A percentile compares a stretch with the other conserved stretches of the same genome.
phyloP scores from a whole-genome alignment of 2,888 invertebrate species.

The Rhagonycha lutea region DNA sequence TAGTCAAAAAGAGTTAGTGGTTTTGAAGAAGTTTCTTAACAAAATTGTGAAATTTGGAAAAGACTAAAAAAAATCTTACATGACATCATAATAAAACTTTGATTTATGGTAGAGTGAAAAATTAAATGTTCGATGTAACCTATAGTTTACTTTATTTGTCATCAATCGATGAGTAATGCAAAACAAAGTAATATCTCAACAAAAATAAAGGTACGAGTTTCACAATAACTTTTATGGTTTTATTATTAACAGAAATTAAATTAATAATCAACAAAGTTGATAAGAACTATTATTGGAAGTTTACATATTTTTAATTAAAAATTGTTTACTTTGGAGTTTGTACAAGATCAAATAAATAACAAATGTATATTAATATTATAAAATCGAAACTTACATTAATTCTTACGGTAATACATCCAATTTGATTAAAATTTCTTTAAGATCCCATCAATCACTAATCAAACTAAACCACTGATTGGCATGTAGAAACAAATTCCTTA shows the following conservation, averaged over 20 bases:
- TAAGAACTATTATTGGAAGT: neutral
- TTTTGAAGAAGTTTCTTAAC: too few species aligned
- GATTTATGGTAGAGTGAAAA: neutral
- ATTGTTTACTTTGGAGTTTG: neutral
- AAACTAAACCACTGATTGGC: neutral
- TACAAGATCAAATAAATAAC: neutral
- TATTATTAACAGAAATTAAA: neutral
- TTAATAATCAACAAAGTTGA: neutral
- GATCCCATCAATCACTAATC: neutral
- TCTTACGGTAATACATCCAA: neutral
- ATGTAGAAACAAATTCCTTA: neutral
- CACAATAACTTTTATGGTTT: neutral
- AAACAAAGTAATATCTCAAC: neutral
- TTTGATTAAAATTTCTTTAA: neutral
- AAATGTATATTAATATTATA: neutral
- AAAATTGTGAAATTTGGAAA: too few species aligned
- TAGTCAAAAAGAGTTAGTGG: neutral
- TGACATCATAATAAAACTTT: neutral
- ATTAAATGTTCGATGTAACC: neutral
- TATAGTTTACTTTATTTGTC: neutral
- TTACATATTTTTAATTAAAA: neutral
- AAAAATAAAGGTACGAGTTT: neutral
- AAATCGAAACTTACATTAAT: neutral
- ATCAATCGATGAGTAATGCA: neutral
- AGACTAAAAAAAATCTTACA: too few species aligned